Conservation (phyloP, 2,888 invertebrate genomes). For the Drosophila anomalata region DNA sequence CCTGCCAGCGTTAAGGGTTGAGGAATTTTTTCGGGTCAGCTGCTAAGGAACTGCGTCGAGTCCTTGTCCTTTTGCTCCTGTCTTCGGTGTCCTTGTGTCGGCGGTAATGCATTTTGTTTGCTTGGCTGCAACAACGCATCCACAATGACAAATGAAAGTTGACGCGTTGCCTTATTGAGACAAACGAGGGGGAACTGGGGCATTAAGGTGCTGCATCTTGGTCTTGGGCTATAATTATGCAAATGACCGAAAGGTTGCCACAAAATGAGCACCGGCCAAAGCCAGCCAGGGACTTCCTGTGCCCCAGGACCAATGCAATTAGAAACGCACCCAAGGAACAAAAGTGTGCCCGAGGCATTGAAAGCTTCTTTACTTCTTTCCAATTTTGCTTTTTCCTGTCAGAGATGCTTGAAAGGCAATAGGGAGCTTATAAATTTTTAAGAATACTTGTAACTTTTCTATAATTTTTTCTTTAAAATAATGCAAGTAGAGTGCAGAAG, state of each 20-base stretch:
- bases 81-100: constrained; percentile 34
- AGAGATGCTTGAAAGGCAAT: not conserved
- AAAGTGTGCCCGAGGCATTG: constrained; percentile 43
- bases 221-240: constrained; percentile 61
- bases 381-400: constrained; percentile 13
- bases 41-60: constrained; percentile 71
- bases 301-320: constrained; percentile 58
- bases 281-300: constrained; percentile 7
- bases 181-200: constrained; percentile 42
- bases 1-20: constrained; percentile 36
- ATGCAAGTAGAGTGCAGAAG: too few relatives aligned
- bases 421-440: too few relatives aligned
- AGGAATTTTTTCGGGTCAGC: constrained; percentile 62
- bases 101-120: constrained; percentile 78
- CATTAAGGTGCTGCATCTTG: constrained; percentile 11
- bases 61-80: constrained; percentile 37
- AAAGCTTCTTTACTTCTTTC: constrained; percentile 17
- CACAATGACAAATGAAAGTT: constrained; percentile 76
- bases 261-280: constrained; percentile 40
- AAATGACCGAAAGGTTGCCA: constrained; percentile 54
- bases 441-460: too few relatives aligned
- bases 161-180: constrained; percentile 70
- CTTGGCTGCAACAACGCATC: constrained; percentile 50
- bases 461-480: too few relatives aligned
- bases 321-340: constrained; percentile 56